phyloP scores from a whole-genome alignment of 2,797 vertebrate genomes.

The Sebastes matsubarae region DNA sequence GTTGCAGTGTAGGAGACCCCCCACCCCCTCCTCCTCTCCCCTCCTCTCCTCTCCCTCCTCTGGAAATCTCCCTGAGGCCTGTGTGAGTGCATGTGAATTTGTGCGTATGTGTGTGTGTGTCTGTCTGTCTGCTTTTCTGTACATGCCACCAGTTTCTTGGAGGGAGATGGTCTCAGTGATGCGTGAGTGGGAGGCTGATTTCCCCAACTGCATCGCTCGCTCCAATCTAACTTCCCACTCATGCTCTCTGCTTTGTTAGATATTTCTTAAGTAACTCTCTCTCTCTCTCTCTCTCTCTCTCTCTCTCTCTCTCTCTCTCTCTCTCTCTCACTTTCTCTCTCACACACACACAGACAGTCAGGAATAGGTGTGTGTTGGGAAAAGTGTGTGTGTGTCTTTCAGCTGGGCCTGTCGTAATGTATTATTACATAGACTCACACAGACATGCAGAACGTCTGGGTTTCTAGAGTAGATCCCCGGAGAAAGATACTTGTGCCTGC shows the following conservation, averaged over 20 bases:
- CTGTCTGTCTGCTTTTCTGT: constrained; percentile 67
- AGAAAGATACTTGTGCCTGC: constrained; percentile 68
- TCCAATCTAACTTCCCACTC: constrained; percentile 77
- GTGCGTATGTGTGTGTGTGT: constrained; percentile 30
- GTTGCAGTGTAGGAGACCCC: constrained; percentile 61
- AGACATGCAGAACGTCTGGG: constrained; percentile 75
- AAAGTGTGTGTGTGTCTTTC: constrained; percentile 12
- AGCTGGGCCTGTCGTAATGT: constrained; percentile 50
- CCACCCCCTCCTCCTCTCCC: not conserved
- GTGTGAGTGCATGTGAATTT: constrained; percentile 26
- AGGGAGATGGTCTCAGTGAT: constrained; percentile 74
- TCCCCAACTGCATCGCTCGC: constrained; percentile 69
- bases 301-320: not conserved
- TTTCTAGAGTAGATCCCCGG: constrained; percentile 81
- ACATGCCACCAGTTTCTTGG: constrained; percentile 74
- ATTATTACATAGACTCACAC: constrained; percentile 61
- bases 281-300: constrained; percentile 30
- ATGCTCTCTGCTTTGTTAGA: constrained; percentile 75
- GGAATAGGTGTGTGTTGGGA: constrained; percentile 47
- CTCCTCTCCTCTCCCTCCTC: constrained; percentile 3
- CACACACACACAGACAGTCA: constrained; percentile 2
- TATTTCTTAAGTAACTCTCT: constrained; percentile 74
- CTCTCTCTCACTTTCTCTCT: constrained; percentile 30
- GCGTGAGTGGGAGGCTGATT: constrained; percentile 77
- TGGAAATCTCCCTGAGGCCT: constrained; percentile 65